These are phyloP conservation scores for Drosophila putrida DNA, from an alignment of 2,888 invertebrate species.

Conservation along the genomic window DNA sequence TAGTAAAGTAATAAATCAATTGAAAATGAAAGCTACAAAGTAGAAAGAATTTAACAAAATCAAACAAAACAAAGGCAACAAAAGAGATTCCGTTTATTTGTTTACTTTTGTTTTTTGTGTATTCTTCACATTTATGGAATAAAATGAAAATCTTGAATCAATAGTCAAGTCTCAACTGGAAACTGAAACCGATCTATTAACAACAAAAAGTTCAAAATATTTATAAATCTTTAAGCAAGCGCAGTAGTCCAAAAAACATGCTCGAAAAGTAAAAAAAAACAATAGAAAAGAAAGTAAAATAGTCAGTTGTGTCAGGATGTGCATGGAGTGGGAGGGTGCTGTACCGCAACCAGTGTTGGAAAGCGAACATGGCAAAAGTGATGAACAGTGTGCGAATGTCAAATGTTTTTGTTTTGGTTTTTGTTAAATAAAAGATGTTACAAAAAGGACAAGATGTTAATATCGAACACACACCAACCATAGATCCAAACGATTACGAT, in stretches of 20 bases:
- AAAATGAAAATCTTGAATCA: constrained; percentile 28
- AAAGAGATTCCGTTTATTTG: constrained; percentile 21
- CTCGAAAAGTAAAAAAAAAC: constrained; percentile 49
- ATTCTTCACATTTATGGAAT: constrained; percentile 6
- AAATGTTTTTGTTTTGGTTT: neutral
- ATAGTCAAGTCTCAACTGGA: constrained; percentile 44
- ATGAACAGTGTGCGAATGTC: constrained; percentile 36
- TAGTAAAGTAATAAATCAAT: constrained; percentile 8
- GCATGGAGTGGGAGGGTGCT: constrained; percentile 20
- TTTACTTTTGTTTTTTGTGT: constrained; percentile 18
- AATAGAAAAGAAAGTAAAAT: constrained; percentile 16
- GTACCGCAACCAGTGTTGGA: constrained; percentile 62
- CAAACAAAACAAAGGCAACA: constrained; percentile 50
- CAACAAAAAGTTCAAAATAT: constrained; percentile 52
- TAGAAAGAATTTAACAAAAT: constrained; percentile 16
- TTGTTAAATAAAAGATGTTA: constrained; percentile 22
- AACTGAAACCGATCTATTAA: constrained; percentile 42
- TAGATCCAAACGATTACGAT: constrained; percentile 2
- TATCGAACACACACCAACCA: constrained; percentile 35
- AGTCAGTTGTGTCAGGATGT: constrained; percentile 21
- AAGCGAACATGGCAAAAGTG: constrained; percentile 38
- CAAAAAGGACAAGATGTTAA: constrained; percentile 37
- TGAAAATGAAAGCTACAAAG: constrained; percentile 3
- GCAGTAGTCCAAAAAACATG: constrained; percentile 71
- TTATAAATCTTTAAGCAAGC: constrained; percentile 44